Evolutionary conservation across 2,797 vertebrate species (phyloP).

Genomic region (Todus mexicanus): DNA sequence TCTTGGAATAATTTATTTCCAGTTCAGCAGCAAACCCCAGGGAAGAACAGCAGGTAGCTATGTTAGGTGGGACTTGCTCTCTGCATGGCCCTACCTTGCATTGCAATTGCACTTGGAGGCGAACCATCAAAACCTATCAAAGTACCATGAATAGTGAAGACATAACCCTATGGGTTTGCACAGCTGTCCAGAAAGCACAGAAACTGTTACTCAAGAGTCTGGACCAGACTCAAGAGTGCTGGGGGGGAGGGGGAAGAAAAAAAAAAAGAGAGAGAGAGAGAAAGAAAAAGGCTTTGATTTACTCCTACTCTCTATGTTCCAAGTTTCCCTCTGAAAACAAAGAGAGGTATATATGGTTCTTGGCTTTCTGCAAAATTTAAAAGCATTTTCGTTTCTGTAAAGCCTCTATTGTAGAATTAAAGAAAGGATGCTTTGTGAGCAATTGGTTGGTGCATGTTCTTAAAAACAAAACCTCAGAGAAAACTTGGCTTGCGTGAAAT

Average conservation of each 20-base stretch:
- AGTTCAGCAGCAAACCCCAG: not conserved
- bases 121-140: not conserved
- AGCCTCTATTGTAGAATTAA: not conserved
- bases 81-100: not conserved
- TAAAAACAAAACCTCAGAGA: not conserved
- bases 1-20: not conserved
- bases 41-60: not conserved
- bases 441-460: not conserved
- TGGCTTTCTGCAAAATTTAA: slow-evolving; percentile 39
- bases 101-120: not conserved
- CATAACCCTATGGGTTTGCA: not conserved
- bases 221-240: not conserved
- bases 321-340: slow-evolving; percentile 37
- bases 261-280: no score
- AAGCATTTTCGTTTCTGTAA: slow-evolving; percentile 40
- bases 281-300: not conserved
- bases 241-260: not conserved
- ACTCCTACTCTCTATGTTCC: slow-evolving; percentile 13
- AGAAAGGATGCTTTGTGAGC: slow-evolving; percentile 21
- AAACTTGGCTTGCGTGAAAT: not conserved
- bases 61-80: not conserved
- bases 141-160: not conserved
- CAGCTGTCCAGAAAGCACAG: not conserved
- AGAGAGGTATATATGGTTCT: slow-evolving; percentile 16
- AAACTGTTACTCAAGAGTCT: not conserved